A percentile compares a stretch with the other conserved stretches of the same genome.
Conservation (phyloP, 35 echinoderm and acorn worm genomes). For the Anneissia japonica region DNA sequence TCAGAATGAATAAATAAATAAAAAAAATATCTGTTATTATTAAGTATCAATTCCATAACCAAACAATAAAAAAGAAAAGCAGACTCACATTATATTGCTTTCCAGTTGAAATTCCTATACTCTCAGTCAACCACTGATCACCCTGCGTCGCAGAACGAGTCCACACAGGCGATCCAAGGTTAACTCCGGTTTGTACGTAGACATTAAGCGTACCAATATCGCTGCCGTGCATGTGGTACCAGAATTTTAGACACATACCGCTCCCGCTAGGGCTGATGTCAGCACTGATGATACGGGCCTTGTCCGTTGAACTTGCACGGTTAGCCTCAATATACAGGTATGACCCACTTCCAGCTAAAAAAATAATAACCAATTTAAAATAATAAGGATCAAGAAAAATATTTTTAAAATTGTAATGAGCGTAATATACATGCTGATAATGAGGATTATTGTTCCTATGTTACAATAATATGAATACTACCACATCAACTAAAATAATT, state of each 20-base stretch:
- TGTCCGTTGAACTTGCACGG: not conserved
- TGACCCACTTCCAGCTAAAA: slow-evolving; percentile 12
- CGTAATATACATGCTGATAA: no score
- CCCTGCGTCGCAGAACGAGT: slow-evolving; percentile 1
- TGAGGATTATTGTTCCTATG: no score
- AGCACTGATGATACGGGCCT: slow-evolving; percentile 19
- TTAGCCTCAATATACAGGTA: slow-evolving; percentile 62
- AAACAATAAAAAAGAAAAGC: no score
- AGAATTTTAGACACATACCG: slow-evolving; percentile 34
- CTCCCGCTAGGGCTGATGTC: not conserved
- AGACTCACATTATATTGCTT: slow-evolving; percentile 3
- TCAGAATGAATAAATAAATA: no score
- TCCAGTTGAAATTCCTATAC: not conserved
- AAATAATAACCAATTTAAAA: no score
- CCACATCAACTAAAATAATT: no score
- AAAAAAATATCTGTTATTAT: no score
- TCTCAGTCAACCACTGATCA: not conserved
- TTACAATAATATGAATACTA: no score
- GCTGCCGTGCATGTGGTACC: slow-evolving; percentile 56
- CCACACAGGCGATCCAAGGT: not conserved
- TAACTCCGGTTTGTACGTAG: slow-evolving; percentile 1
- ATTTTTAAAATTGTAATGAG: no score
- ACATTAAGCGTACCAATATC: slow-evolving; percentile 52
- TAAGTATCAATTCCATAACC: no score
- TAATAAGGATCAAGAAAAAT: no score